Conservation (phyloP, 2,888 invertebrate genomes). For the Adineta ricciae region DNA sequence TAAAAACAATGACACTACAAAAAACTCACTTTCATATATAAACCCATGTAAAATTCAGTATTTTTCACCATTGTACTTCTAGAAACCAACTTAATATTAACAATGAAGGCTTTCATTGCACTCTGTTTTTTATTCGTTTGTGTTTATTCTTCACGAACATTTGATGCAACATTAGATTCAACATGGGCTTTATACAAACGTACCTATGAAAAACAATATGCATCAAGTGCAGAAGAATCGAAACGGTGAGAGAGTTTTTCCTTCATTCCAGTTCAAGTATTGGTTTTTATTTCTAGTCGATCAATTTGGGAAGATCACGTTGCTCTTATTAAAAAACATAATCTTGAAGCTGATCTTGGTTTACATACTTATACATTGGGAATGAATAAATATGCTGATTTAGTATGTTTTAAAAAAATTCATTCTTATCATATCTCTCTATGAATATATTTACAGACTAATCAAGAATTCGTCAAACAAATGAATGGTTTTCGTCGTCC, state of each 20-base stretch:
- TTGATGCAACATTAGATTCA: not conserved
- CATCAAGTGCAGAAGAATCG: not conserved
- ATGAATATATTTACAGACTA: not conserved
- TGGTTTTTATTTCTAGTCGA: constrained; percentile 12
- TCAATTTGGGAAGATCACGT: no score
- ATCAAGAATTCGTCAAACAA: not conserved
- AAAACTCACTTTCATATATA: no score
- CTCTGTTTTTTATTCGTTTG: not conserved
- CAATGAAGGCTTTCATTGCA: not conserved
- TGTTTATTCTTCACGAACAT: not conserved
- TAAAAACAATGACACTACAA: no score
- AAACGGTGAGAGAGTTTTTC: not conserved
- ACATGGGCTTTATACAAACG: not conserved
- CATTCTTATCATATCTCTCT: constrained; percentile 24
- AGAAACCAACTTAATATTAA: no score
- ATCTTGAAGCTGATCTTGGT: constrained; percentile 22
- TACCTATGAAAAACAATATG: no score
- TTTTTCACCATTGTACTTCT: no score
- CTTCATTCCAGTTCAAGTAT: no score
- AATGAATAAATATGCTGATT: constrained; percentile 37
- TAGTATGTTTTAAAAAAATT: constrained; percentile 56
- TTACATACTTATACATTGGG: not conserved
- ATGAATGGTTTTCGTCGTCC: not conserved
- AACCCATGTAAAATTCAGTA: no score
- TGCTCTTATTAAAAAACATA: not conserved